Conservation (phyloP, 1,140 invertebrate genomes). For the Steinernema feltiae region DNA sequence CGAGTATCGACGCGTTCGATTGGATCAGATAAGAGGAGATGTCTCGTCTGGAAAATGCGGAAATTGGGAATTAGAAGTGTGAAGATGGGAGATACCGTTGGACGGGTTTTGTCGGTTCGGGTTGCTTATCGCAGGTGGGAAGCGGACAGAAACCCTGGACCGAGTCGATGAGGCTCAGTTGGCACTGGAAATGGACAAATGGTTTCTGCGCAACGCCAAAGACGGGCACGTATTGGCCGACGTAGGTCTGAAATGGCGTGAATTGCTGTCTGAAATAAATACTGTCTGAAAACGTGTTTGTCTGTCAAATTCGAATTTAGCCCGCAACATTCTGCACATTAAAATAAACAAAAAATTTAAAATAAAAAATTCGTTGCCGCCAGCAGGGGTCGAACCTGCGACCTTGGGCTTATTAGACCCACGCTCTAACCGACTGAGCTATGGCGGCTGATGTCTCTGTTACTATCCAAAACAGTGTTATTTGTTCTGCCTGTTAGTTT, state of each 20-base stretch:
- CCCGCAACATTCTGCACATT: too few species aligned
- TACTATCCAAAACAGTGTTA: too few species aligned
- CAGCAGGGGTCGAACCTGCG: conserved; percentile 54
- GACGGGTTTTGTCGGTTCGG: neutral
- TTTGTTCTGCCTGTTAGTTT: too few species aligned
- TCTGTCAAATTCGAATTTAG: too few species aligned
- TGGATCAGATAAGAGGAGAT: neutral
- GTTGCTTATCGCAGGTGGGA: neutral
- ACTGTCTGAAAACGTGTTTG: too few species aligned
- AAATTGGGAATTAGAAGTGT: neutral
- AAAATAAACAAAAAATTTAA: too few species aligned
- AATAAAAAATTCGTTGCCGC: conserved; percentile 34
- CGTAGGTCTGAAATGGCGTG: conserved; percentile 12
- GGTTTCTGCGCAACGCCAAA: neutral
- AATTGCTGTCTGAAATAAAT: neutral
- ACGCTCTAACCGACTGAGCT: conserved; percentile 55
- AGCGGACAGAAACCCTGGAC: neutral
- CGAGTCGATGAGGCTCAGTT: conserved; percentile 6
- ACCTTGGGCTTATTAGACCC: conserved; percentile 56
- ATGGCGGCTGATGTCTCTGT: neutral
- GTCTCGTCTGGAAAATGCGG: neutral
- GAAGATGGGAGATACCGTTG: neutral
- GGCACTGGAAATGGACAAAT: conserved; percentile 4
- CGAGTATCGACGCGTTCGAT: neutral
- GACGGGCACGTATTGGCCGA: neutral